Base-by-base conservation (phyloP, 23 tunicate species). In the Ascidia mentula region DNA sequence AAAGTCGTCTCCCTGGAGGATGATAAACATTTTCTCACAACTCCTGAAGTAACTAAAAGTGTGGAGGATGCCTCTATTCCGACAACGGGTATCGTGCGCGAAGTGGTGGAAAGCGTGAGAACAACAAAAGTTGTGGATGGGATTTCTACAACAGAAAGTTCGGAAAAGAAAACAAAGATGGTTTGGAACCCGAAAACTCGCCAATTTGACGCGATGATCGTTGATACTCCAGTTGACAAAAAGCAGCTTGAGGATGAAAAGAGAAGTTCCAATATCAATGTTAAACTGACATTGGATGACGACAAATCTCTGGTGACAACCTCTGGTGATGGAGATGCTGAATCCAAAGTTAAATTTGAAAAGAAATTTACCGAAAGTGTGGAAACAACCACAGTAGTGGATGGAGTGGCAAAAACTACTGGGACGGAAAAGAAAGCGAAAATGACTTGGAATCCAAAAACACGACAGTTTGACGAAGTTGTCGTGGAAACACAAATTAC, bases 391-490 rank as follows among this genome's bases (percentile, higher is more conserved):
- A 53, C 28, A 3, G 65, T 53, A 3, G 78, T 35, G 15, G 46
- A 38, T 26, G 40, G 46, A 6, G 78, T 37, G 17, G 1, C 65
- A 53, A 46, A 46, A 42, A 71, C 38, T 71, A 31, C 30, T 34
- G 1, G n/a, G 34, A 71, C 9, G 30, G 38, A 35, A 18, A 71
- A 71, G 34, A 45, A 77, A 35, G 34, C 45, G 37, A 84, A 79
- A 79, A 45, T 73, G 72, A 37, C 53, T 45, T 85, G 89, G 89
- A 85, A 85, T 85, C 89, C 89, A 6, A 40, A 46, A 46, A 85
- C 82, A 38, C 73, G 84, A 12, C 33, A 40, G 18, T 79, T 60
- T 39, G 84, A 80, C 36, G 69, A 80, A 36, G 36, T 71, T 24
- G 78, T 38, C 7, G 13, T 37, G 31, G 75, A 37, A 38, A 42